Evolutionary conservation across 2,113 vertebrate genomes (phyloP), one percentile per base, ranked within the genome.

Genomic region (Lagopus muta): DNA sequence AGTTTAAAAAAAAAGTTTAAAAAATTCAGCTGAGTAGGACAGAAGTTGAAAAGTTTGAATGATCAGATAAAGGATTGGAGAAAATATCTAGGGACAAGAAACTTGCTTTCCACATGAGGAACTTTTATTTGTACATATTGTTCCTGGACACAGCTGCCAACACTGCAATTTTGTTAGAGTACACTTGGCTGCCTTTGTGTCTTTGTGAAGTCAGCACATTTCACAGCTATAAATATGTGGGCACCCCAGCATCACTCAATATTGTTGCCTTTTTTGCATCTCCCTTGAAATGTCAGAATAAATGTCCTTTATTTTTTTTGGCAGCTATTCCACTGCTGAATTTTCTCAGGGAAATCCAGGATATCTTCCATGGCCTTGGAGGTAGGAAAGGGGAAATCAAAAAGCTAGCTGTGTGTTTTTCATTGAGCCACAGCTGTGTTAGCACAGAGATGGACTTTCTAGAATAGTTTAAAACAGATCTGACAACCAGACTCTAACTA

Each of bases 191-290:
- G 64, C 79, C 30, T 86, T 88, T 77, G 75, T 66, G 67, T 24
- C 69, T 91, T 92, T 91, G 72, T 86, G 55, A 86, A 90, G 64
- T n/a, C 88, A 88, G 82, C 79, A 80, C 72, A 83, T 94, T 95
- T 94, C 86, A 77, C 67, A 82, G 64, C 72, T 67, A 77, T 83
- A 90, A 94, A 91, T 88, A 80, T 28, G 50, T 38, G 60, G 64
- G 21, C 60, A 88, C 12, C 60, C 48, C 82, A 66, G n/a, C 58
- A 76, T 50, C 78, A 58, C 40, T 60, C 90, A 80, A 45, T 32
- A 76, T 50, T 85, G 21, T 54, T 86, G 60, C 17, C 14, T 89
- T 66, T 73, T 57, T 87, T 73, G 28, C 27, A 58, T 76, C 32
- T 73, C 6, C 36, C 10, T 58, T 91, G 30, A 45, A 73, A 20